phyloP scores from a whole-genome alignment of 2,113 vertebrate genomes.

The Pseudonaja textilis region DNA sequence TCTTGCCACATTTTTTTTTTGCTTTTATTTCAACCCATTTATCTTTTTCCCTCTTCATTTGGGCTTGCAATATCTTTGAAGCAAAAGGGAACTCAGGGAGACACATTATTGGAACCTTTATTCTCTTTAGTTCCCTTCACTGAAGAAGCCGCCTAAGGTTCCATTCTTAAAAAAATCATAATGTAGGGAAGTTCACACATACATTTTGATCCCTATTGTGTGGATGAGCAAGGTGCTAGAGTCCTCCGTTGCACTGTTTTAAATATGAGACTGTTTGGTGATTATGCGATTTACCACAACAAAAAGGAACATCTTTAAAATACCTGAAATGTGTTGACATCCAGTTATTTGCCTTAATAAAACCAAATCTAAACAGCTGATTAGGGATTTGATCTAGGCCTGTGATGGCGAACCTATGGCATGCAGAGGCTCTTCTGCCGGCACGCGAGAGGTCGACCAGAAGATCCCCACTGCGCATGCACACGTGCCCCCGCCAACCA shows the following conservation, averaged over 20 bases:
- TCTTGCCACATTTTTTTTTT: slow-evolving; percentile 11
- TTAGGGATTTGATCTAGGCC: neutral
- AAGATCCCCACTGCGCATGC: too few species aligned
- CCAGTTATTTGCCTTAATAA: neutral
- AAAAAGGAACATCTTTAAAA: neutral
- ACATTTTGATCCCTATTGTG: neutral
- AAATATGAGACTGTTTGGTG: neutral
- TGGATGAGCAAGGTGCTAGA: neutral
- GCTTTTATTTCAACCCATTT: slow-evolving; percentile 9
- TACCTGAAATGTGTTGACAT: neutral
- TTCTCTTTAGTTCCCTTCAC: slow-evolving; percentile 12
- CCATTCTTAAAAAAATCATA: neutral
- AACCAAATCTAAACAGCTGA: neutral
- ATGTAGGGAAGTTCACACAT: neutral
- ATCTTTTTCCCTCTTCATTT: slow-evolving; percentile 33
- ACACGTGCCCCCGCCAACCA: too few species aligned
- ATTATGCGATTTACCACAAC: neutral
- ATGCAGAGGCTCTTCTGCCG: too few species aligned
- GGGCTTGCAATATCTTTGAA: slow-evolving; percentile 17
- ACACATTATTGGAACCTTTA: neutral
- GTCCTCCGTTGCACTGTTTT: neutral
- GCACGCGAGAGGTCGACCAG: too few species aligned
- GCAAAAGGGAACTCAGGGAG: neutral
- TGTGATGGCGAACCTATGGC: too few species aligned
- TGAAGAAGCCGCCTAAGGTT: neutral